Evolutionary conservation across 2,113 vertebrate species (phyloP).

Genomic region (Galemys pyrenaicus): DNA sequence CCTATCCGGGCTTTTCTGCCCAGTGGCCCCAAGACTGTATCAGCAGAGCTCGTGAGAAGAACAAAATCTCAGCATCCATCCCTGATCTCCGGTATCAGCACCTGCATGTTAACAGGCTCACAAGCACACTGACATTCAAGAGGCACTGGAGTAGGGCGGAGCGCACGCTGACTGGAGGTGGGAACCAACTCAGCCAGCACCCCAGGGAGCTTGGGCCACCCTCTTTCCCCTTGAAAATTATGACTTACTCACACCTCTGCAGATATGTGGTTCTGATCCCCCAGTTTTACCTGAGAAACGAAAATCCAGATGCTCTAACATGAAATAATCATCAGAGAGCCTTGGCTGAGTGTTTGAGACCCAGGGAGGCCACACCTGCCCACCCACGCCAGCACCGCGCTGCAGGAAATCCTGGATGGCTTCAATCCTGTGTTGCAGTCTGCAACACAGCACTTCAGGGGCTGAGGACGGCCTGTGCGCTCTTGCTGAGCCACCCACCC

Average conservation of each 20-base stretch:
- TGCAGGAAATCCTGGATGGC: background rate
- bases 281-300: background rate
- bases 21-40: background rate
- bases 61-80: background rate
- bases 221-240: background rate
- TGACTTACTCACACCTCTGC: background rate
- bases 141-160: fast-evolving
- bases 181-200: background rate
- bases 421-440: fast-evolving
- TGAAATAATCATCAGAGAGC: background rate
- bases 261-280: background rate
- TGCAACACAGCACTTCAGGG: fast-evolving
- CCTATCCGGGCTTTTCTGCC: background rate
- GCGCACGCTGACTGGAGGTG: fast-evolving
- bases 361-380: fast-evolving
- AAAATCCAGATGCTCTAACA: background rate
- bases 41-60: background rate
- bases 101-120: too few species aligned
- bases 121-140: background rate
- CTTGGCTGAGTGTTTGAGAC: background rate
- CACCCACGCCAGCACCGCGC: background rate
- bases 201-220: background rate
- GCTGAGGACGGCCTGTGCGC: fast-evolving
- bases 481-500: background rate
- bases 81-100: background rate